Base-by-base conservation (phyloP, 2,888 invertebrate genomes). In the Amiota communis region DNA sequence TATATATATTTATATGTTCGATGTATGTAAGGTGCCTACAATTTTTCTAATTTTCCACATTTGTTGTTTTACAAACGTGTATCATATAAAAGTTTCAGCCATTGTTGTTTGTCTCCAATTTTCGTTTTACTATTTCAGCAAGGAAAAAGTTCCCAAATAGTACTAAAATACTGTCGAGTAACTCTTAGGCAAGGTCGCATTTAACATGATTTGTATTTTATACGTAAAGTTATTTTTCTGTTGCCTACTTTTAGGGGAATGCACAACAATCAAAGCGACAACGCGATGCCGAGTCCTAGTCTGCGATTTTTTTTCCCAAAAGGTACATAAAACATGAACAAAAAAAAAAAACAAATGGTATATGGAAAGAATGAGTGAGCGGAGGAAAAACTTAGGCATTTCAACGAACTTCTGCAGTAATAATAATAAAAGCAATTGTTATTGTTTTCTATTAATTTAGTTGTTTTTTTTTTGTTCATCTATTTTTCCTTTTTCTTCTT, bases 391-490 rank as follows among this genome's bases (percentile, higher is more conserved):
- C 74, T 79, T 80, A 20, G 77, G 76, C 80, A 78, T 75, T 80
- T 78, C 20, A 61, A 48, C 15, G 53, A 13, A 67, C n/a, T 47
- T 70, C 80, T 79, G 80, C 79, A 80, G 80, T 80, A 78, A 80
- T 80, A 80, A 80, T 80, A 80, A 80, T 80, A 80, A 80, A 79
- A 78, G 74, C 76, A 79, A 80, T 80, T 80, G 80, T 80, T 80
- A 80, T 80, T 80, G 80, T 80, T 80, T 80, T 80, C 80, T 80
- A 79, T 80, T 80, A 80, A 80, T 80, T 80, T 79, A 69, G 74
- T 75, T 76, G 73, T 73, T 73, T 65, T 76, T 46, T 72, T 77
- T 71, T 72, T 74, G 48, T 68, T 53, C 68, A 67, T 72, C 6
- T 48, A 13, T 51, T 64, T 17, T 53, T 71, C 8, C 10, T 59